Conservation (phyloP, 2,113 vertebrate genomes). For the Formicarius rufipectus region DNA sequence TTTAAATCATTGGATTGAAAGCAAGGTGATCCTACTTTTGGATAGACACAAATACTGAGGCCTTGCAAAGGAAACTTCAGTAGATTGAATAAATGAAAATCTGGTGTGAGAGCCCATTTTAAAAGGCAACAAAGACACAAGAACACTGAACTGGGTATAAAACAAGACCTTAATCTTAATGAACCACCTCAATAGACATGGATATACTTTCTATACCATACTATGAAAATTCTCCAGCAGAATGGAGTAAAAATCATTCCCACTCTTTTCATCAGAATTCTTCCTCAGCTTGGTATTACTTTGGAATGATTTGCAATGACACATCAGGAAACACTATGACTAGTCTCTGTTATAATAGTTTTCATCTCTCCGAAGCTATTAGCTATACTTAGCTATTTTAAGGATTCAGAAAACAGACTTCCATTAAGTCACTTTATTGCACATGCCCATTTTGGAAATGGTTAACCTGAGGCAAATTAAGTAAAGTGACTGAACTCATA, state of each 20-base stretch:
- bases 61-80: not conserved
- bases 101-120: not conserved
- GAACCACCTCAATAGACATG: not conserved
- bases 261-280: not conserved
- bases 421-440: not conserved
- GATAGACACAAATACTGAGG: not conserved
- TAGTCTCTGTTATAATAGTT: not conserved
- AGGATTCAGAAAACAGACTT: not conserved
- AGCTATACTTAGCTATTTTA: not conserved
- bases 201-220: not conserved
- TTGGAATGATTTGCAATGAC: not conserved
- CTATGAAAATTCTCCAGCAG: not conserved
- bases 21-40: not conserved
- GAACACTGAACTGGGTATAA: not conserved
- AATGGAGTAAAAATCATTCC: not conserved
- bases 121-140: not conserved
- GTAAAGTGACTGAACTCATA: not conserved
- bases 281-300: not conserved
- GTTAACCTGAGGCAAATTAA: not conserved
- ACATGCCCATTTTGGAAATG: not conserved
- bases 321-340: not conserved
- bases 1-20: not conserved
- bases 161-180: not conserved
- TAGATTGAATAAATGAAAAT: not conserved
- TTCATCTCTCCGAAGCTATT: not conserved